A percentile compares a stretch with the other conserved stretches of the same genome.
These are phyloP conservation scores for Lapara coniferarum DNA, from an alignment of 2,888 invertebrate genomes.

Conservation along the genomic window DNA sequence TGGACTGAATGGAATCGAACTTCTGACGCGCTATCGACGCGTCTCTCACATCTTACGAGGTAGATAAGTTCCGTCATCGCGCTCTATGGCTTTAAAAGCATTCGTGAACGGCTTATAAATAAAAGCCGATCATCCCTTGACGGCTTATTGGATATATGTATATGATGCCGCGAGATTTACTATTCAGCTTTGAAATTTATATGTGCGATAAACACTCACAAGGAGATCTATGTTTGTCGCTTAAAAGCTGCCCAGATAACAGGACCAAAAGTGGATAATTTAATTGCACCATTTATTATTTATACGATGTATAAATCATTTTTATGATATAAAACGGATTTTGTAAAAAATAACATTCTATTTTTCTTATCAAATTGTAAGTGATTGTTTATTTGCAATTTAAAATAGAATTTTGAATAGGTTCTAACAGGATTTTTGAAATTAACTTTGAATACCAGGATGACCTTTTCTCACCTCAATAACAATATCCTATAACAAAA, in stretches of 20 bases:
- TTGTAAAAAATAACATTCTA: too few relatives aligned
- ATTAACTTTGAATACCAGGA: too few relatives aligned
- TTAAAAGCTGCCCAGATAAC: constrained; percentile 2
- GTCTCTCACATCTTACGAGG: constrained; percentile 56
- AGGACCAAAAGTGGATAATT: too few relatives aligned
- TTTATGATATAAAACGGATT: too few relatives aligned
- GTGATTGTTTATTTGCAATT: too few relatives aligned
- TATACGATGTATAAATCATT: not conserved
- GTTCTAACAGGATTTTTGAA: too few relatives aligned
- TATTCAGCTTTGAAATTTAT: constrained; percentile 14
- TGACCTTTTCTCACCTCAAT: too few relatives aligned
- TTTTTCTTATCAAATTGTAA: too few relatives aligned
- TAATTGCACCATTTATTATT: not conserved
- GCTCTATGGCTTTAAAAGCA: constrained; percentile 46
- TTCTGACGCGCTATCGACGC: constrained; percentile 61
- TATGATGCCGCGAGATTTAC: constrained; percentile 3
- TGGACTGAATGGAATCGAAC: constrained; percentile 56
- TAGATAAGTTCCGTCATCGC: constrained; percentile 66
- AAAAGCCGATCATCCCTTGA: constrained; percentile 23
- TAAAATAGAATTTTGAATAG: too few relatives aligned
- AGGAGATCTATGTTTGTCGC: constrained; percentile 9
- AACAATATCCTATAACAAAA: too few relatives aligned
- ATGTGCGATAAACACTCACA: constrained; percentile 3
- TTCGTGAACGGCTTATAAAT: constrained; percentile 40
- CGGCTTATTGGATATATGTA: constrained; percentile 21